Conservation (phyloP, 2,113 vertebrate species). For the Xiphophorus couchianus region DNA sequence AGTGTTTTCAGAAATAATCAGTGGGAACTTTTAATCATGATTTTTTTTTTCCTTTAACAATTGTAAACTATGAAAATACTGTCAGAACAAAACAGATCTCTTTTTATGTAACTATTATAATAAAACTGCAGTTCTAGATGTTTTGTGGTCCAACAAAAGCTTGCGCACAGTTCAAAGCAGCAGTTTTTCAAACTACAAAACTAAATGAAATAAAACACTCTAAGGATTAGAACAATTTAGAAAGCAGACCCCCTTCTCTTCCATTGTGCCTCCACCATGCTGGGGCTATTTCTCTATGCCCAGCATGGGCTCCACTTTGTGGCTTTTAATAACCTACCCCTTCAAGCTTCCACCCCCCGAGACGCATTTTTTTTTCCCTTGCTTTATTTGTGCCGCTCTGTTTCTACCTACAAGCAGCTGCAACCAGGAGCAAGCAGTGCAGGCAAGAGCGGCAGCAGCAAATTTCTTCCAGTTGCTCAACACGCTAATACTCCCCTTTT, state of each 20-base stretch:
- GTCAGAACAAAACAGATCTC: background rate
- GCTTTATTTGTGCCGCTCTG: constrained; percentile 81
- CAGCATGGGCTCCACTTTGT: constrained; percentile 92
- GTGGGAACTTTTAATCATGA: constrained; percentile 21
- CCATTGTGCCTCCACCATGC: constrained; percentile 88
- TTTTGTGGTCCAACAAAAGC: constrained; percentile 43
- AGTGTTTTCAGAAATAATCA: constrained; percentile 25
- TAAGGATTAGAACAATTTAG: constrained; percentile 91
- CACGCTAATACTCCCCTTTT: constrained; percentile 90
- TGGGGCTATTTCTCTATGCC: constrained; percentile 90
- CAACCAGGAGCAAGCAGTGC: constrained; percentile 63
- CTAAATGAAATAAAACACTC: constrained; percentile 93
- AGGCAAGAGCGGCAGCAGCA: constrained; percentile 74
- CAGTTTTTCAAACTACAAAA: constrained; percentile 89
- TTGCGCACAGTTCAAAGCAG: constrained; percentile 77
- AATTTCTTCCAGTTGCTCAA: constrained; percentile 95
- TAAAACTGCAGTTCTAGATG: constrained; percentile 41
- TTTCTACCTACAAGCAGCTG: constrained; percentile 88
- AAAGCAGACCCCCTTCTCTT: constrained; percentile 86
- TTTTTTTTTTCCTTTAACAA: background rate
- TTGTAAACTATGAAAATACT: background rate
- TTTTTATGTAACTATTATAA: background rate
- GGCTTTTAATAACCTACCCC: constrained; percentile 96
- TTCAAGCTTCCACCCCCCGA: constrained; percentile 89
- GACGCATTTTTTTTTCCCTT: constrained; percentile 86